Conservation (phyloP, 1,140 invertebrate genomes). For the Notospermus geniculatus region DNA sequence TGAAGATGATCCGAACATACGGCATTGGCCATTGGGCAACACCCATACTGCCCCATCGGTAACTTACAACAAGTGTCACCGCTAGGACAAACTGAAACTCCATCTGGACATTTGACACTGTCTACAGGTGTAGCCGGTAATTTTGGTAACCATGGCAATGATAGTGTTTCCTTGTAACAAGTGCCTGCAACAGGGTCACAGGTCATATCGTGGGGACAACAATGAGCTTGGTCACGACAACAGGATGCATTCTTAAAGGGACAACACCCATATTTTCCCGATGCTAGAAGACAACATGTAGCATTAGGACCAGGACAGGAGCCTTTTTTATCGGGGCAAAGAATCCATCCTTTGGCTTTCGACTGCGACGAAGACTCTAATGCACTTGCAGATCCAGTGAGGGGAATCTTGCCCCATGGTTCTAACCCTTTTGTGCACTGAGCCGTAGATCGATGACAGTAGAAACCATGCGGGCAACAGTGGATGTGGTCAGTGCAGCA, state of each 20-base stretch:
- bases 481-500: constrained; percentile 44
- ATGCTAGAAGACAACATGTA: constrained; percentile 40
- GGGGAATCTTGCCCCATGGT: no score
- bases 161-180: constrained; percentile 25
- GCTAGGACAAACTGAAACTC: constrained; percentile 32
- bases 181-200: constrained; percentile 24
- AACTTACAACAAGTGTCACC: constrained; percentile 41
- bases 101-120: not conserved
- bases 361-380: no score
- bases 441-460: constrained; percentile 32
- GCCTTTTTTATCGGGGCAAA: constrained; percentile 21
- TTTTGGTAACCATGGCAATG: constrained; percentile 23
- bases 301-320: constrained; percentile 17
- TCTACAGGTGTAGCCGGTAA: constrained; percentile 9
- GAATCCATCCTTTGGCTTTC: no score
- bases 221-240: constrained; percentile 11
- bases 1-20: constrained; percentile 40
- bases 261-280: constrained; percentile 54
- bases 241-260: constrained; percentile 39
- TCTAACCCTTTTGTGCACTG: constrained; percentile 27
- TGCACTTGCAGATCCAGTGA: no score
- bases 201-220: not conserved
- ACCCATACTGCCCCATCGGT: constrained; percentile 32
- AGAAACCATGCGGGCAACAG: constrained; percentile 41
- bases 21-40: constrained; percentile 46